These are phyloP conservation scores for Neodiprion virginianus DNA, from an alignment of 1,140 invertebrate species.

Conservation along the genomic window DNA sequence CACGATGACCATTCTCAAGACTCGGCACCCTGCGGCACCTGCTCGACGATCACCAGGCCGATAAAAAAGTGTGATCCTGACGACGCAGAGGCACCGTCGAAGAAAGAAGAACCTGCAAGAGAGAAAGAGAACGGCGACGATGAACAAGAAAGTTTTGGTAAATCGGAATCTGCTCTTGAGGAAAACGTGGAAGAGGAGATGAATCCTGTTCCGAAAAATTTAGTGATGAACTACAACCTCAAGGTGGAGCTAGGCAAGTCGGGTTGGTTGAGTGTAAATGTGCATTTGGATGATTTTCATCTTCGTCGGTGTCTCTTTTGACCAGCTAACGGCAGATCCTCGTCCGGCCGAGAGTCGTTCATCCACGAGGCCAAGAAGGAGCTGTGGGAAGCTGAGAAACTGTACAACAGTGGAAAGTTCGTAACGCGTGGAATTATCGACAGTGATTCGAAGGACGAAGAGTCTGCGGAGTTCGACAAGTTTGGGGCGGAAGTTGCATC, in stretches of 20 bases:
- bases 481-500: conserved; percentile 4
- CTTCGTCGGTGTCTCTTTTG: background rate
- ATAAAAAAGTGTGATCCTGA: background rate
- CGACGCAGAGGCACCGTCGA: background rate
- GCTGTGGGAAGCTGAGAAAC: background rate
- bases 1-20: background rate
- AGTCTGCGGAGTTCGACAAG: background rate
- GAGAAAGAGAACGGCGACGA: background rate
- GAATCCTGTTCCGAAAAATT: too few species aligned
- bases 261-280: background rate
- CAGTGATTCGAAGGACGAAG: background rate
- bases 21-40: background rate
- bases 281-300: background rate
- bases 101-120: background rate
- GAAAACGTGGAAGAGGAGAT: background rate
- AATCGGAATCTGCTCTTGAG: background rate
- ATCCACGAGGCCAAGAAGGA: background rate
- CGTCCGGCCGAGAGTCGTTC: background rate
- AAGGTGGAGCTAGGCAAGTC: background rate
- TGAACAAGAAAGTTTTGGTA: too few species aligned
- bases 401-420: conserved; percentile 4
- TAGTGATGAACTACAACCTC: background rate
- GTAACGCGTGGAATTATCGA: background rate
- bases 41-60: background rate
- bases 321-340: background rate